Conservation (phyloP, 2,113 vertebrate species). For the Willisornis vidua region DNA sequence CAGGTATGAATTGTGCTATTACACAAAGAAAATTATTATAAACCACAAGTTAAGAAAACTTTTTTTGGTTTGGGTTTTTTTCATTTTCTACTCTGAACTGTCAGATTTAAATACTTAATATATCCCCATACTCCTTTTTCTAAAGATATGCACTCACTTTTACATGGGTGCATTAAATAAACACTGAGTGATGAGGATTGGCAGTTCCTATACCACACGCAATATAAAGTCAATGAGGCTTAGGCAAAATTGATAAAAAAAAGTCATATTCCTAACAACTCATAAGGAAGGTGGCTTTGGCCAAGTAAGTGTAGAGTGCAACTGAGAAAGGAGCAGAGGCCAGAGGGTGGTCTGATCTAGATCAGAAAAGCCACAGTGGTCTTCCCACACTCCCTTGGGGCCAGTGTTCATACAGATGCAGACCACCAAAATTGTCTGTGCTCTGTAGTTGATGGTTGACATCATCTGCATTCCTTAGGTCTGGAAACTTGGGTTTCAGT, state of each 20-base stretch:
- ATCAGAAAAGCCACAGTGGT: background rate
- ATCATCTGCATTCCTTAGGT: background rate
- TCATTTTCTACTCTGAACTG: background rate
- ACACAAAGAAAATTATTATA: background rate
- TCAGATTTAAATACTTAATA: background rate
- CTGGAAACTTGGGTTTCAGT: background rate
- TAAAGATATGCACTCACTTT: background rate
- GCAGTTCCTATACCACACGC: background rate
- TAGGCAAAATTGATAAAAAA: background rate
- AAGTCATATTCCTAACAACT: background rate
- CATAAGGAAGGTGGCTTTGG: background rate
- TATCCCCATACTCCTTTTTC: background rate
- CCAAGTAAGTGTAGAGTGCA: background rate
- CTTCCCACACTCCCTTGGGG: background rate
- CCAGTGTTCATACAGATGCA: background rate
- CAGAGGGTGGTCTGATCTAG: background rate
- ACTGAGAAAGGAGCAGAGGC: background rate
- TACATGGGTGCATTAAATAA: background rate
- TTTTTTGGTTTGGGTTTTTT: background rate
- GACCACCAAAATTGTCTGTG: background rate
- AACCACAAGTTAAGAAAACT: background rate
- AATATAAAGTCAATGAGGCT: background rate
- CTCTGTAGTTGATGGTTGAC: rapidly evolving
- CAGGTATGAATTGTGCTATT: background rate
- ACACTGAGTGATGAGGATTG: background rate